phyloP scores from a whole-genome alignment of 2,888 invertebrate species.

The Galerucella nymphaeae region DNA sequence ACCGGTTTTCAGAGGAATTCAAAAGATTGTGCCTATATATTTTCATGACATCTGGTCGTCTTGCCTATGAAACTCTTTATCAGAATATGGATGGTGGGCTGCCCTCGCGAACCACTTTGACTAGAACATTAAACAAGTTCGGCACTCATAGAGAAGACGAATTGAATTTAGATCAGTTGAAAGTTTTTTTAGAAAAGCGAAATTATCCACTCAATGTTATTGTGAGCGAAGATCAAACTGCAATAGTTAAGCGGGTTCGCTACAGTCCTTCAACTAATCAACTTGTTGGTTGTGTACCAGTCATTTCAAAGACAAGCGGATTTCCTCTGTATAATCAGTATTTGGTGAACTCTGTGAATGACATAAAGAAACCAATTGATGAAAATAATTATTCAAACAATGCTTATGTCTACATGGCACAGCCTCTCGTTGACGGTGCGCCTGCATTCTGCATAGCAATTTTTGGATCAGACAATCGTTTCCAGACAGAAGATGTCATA shows the following conservation, averaged over 20 bases:
- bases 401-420: slow-evolving; percentile 44
- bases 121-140: neutral
- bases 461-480: slow-evolving; percentile 28
- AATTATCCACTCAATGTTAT: slow-evolving; percentile 11
- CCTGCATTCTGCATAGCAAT: slow-evolving; percentile 26
- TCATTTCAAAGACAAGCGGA: neutral
- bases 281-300: slow-evolving; percentile 28
- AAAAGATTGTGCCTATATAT: neutral
- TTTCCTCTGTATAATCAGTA: slow-evolving; percentile 24
- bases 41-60: neutral
- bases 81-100: neutral
- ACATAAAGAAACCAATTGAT: slow-evolving; percentile 27
- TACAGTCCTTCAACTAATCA: slow-evolving; percentile 31
- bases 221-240: slow-evolving; percentile 36
- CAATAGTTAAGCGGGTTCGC: slow-evolving; percentile 18
- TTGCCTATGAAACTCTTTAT: neutral
- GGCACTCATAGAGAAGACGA: slow-evolving; percentile 1
- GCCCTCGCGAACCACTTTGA: neutral
- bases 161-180: slow-evolving; percentile 5
- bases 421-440: slow-evolving; percentile 27
- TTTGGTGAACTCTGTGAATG: slow-evolving; percentile 19
- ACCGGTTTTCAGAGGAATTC: too few relatives aligned
- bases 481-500: slow-evolving; percentile 17
- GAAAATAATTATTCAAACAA: slow-evolving; percentile 17
- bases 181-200: slow-evolving; percentile 9